These are phyloP conservation scores for Alentia gelatinosa DNA, from an alignment of 2,888 invertebrate genomes.

Conservation along the genomic window DNA sequence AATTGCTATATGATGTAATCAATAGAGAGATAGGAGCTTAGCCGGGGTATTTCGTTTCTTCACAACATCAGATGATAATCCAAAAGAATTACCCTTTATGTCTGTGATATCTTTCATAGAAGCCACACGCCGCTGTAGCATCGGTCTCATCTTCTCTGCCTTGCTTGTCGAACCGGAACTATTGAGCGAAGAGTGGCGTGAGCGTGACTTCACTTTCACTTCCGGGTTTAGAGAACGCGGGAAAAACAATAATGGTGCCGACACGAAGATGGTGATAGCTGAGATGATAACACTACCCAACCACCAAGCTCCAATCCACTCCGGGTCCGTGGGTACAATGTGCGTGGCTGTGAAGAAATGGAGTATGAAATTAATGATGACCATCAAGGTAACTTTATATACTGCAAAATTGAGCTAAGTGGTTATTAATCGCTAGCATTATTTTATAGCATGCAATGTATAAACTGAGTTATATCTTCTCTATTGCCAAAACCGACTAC, in stretches of 20 bases:
- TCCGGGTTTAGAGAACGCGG: constrained; percentile 42
- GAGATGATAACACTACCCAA: constrained; percentile 22
- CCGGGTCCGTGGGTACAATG: constrained; percentile 22
- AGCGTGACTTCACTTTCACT: not conserved
- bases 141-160: constrained; percentile 50
- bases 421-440: too few species aligned
- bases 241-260: constrained; percentile 49
- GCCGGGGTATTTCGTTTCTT: too few species aligned
- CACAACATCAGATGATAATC: not conserved
- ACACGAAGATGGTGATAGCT: not conserved
- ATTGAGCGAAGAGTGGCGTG: not conserved
- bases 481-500: too few species aligned
- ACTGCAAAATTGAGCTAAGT: too few species aligned
- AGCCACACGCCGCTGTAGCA: constrained; percentile 23
- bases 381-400: too few species aligned
- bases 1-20: too few species aligned
- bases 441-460: too few species aligned
- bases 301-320: constrained; percentile 54
- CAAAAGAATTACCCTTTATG: not conserved
- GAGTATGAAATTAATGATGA: not conserved
- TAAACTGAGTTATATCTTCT: too few species aligned
- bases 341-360: not conserved
- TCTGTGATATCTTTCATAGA: not conserved
- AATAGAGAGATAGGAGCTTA: too few species aligned
- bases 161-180: not conserved